Evolutionary conservation across 2,797 vertebrate species (phyloP).

Genomic region (Salarias fasciatus): DNA sequence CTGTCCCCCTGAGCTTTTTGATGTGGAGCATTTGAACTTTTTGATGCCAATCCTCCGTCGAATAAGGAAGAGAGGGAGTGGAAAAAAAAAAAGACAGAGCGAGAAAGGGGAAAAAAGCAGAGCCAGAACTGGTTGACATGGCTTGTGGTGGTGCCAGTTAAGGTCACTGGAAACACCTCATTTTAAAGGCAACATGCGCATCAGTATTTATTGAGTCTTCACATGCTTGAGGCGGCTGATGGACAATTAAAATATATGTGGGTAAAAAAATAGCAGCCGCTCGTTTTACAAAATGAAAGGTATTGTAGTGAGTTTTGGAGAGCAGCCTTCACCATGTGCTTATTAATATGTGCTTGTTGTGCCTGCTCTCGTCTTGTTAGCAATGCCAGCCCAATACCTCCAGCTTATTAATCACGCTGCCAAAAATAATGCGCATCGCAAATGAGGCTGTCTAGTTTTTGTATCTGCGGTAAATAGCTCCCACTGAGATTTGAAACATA

Average conservation of each 20-base stretch:
- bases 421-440: slow-evolving; percentile 40
- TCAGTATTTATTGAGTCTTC: too few species aligned
- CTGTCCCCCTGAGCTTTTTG: slow-evolving; percentile 1
- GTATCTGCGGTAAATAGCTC: slow-evolving; percentile 35
- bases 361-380: slow-evolving; percentile 25
- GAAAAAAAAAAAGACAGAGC: neutral
- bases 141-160: neutral
- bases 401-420: slow-evolving; percentile 39
- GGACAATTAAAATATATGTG: neutral
- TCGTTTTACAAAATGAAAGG: slow-evolving; percentile 10
- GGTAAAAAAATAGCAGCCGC: neutral
- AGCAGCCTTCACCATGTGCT: slow-evolving; percentile 1
- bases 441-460: slow-evolving; percentile 42
- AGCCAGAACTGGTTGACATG: neutral
- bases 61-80: neutral
- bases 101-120: neutral
- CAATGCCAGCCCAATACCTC: slow-evolving; percentile 40
- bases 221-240: too few species aligned
- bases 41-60: neutral
- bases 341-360: slow-evolving; percentile 24
- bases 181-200: too few species aligned
- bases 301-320: slow-evolving; percentile 11
- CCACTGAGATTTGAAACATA: slow-evolving; percentile 50
- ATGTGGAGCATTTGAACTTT: slow-evolving; percentile 12
- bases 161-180: neutral